Evolutionary conservation across 2,113 vertebrate species (phyloP), one percentile per base, ranked within the genome.

Genomic region (Petrocephalus microphthalmus): DNA sequence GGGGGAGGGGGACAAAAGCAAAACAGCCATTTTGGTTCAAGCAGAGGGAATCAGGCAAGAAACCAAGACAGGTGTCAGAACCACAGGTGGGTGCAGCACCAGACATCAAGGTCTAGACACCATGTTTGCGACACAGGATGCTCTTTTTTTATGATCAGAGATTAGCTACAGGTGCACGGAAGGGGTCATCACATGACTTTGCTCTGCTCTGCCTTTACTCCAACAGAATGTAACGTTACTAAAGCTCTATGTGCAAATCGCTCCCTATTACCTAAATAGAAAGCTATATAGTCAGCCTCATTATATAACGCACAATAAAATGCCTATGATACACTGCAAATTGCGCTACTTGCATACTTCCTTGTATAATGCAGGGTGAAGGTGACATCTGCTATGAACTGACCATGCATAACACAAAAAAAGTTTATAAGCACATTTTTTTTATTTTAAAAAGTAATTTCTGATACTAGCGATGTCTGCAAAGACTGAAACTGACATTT

Each of bases 11-110:
- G 67, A 37, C 17, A 29, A 78, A 78, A 15, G 33, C 29, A 33
- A 78, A 33, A 7, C 71, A 42, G 71, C 71, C 71, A 78, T 78
- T 78, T 78, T 78, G 71, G 29, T 78, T 78, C 71, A 78, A 78
- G 11, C 71, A 42, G 71, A 78, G 71, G 33, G 71, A 78, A 42
- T 33, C 33, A 19, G 71, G 71, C 71, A 78, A 78, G 13, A 15
- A 78, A 78, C 71, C 71, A 42, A 78, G 71, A 78, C 71, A 78
- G 71, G 71, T 78, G 71, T 33, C 33, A 78, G 33, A 42, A 37
- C 71, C 29, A 78, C 71, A 78, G 71, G 71, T 5, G 33, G 71
- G 33, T 78, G 71, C 17, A 42, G 71, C 29, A 29, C 60, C 60
- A 67, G 60, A 67, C 60, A 67, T 67, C n/a, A 42, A 42, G 71